Evolutionary conservation across 2,888 invertebrate species (phyloP).

Genomic region (Teleogryllus oceanicus): DNA sequence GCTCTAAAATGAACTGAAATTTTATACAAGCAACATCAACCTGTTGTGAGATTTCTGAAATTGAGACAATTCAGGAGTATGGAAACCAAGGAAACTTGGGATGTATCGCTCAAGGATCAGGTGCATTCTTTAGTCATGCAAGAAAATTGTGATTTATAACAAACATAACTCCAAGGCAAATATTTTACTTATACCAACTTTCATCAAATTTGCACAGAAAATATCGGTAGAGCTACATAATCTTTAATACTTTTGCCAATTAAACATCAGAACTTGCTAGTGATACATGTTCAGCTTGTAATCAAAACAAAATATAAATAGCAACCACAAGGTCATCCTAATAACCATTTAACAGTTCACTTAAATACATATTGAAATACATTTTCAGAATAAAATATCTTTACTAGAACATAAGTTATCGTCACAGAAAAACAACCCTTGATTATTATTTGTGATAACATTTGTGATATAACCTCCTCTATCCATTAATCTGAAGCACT

Average conservation of each 20-base stretch:
- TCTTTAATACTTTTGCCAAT: slow-evolving; percentile 1
- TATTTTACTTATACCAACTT: slow-evolving; percentile 2
- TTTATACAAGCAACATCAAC: no score
- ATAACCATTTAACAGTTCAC: slow-evolving; percentile 10
- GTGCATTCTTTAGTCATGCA: no score
- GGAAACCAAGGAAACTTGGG: no score
- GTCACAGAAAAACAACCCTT: slow-evolving; percentile 10
- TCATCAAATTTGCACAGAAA: slow-evolving; percentile 7
- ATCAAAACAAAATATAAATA: neutral
- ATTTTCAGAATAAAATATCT: neutral
- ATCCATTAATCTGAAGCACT: neutral
- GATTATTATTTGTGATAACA: neutral
- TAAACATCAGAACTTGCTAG: slow-evolving; percentile 10
- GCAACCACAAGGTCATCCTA: slow-evolving; percentile 11
- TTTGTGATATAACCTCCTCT: neutral
- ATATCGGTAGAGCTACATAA: slow-evolving; percentile 2
- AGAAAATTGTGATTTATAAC: no score
- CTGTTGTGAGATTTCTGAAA: no score
- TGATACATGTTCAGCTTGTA: slow-evolving; percentile 18
- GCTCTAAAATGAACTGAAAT: no score
- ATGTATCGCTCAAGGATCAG: no score
- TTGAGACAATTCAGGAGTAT: no score
- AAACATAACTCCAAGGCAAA: neutral
- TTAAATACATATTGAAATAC: slow-evolving; percentile 10
- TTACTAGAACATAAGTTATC: slow-evolving; percentile 2